phyloP scores from a whole-genome alignment of 2,113 vertebrate genomes.

The Egretta garzetta region DNA sequence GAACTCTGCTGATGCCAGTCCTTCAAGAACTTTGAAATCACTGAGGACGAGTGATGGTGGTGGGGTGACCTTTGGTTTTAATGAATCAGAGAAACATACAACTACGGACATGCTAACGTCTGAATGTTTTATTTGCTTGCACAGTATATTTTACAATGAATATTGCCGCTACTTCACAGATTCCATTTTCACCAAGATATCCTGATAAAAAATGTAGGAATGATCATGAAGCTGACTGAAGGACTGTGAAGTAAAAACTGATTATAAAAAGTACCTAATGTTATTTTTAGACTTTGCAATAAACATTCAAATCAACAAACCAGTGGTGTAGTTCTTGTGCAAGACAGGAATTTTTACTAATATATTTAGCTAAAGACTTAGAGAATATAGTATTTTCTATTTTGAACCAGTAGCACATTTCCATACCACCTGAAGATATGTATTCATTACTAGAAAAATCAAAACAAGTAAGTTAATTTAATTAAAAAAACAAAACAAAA shows the following conservation, averaged over 20 bases:
- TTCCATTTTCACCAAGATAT: not conserved
- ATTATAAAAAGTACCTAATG: constrained; percentile 2
- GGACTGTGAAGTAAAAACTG: not conserved
- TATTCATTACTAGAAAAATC: not conserved
- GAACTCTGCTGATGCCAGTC: rapidly evolving
- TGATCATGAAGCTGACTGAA: not conserved
- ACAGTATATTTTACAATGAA: not conserved
- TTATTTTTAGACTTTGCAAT: not conserved
- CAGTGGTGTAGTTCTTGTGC: not conserved
- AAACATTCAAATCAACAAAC: not conserved
- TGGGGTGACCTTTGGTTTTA: not conserved
- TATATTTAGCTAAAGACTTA: not conserved
- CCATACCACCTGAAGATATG: not conserved
- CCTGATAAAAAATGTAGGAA: not conserved
- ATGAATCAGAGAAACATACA: not conserved
- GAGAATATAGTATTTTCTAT: constrained; percentile 6
- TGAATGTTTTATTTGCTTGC: not conserved
- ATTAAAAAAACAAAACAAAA: not conserved
- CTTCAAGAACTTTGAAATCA: not conserved
- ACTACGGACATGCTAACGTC: not conserved
- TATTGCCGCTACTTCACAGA: not conserved
- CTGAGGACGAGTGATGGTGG: not conserved
- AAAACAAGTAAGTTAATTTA: not conserved
- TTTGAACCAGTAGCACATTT: not conserved
- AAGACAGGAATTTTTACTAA: constrained; percentile 4